These are phyloP conservation scores for Calameuta idolon DNA, from an alignment of 2,888 invertebrate species.

Conservation along the genomic window DNA sequence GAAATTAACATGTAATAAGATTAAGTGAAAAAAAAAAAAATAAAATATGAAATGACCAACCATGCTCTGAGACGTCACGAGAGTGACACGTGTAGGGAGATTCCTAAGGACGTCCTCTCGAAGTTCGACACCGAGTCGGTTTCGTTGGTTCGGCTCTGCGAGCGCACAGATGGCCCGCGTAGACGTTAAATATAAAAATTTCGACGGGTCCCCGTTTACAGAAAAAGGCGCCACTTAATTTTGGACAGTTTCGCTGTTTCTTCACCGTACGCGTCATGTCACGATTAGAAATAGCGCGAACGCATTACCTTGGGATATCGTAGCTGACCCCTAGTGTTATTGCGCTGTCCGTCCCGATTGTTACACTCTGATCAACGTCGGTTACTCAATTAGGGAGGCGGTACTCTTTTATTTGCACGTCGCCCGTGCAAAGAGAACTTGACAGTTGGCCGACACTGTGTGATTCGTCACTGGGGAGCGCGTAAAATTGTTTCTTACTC, in stretches of 20 bases:
- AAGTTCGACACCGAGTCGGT: background rate
- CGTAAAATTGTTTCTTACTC: background rate
- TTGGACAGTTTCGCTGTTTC: slow-evolving; percentile 5
- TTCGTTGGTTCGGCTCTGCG: background rate
- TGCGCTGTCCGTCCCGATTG: background rate
- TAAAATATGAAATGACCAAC: background rate
- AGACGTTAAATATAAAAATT: slow-evolving; percentile 6
- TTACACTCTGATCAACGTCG: background rate
- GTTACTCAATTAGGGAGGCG: background rate
- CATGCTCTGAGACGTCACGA: background rate
- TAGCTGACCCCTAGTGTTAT: background rate
- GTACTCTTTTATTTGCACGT: background rate
- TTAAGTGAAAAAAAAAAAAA: background rate
- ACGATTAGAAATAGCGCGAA: slow-evolving; percentile 6
- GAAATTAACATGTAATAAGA: background rate
- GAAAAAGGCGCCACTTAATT: slow-evolving; percentile 6
- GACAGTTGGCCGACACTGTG: background rate
- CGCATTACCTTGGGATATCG: background rate
- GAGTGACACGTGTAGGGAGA: background rate
- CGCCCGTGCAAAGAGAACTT: background rate
- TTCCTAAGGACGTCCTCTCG: background rate
- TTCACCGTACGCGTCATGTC: background rate
- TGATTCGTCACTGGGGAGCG: background rate
- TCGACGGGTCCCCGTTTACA: background rate
- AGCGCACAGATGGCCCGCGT: background rate